Conservation (phyloP, 2,797 vertebrate species). For the Myiothlypis chrysogaster region DNA sequence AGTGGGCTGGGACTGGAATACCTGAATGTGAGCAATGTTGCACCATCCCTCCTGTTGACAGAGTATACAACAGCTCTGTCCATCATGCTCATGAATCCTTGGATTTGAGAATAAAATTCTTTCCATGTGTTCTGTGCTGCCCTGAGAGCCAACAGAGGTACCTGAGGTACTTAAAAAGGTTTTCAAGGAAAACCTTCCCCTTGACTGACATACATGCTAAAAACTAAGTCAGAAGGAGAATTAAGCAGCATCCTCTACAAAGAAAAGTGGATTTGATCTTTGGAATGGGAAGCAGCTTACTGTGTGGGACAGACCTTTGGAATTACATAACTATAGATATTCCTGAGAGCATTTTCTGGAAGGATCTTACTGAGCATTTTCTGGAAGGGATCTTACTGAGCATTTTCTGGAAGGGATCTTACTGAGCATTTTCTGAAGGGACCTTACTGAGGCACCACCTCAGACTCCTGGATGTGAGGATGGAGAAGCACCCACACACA, state of each 20-base stretch:
- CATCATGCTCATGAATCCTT: not conserved
- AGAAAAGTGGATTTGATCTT: not conserved
- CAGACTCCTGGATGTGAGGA: accelerated
- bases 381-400: not conserved
- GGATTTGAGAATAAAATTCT: not conserved
- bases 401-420: too few species aligned
- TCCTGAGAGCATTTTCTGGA: not conserved
- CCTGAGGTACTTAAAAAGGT: not conserved
- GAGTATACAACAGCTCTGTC: not conserved
- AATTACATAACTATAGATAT: accelerated
- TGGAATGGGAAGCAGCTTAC: not conserved
- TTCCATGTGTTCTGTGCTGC: not conserved
- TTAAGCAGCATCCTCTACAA: not conserved
- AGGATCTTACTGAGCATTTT: not conserved
- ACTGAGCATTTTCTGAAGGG: too few species aligned
- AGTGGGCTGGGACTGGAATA: not conserved
- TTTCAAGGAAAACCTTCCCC: not conserved
- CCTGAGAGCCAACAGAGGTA: not conserved
- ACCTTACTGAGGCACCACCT: not conserved
- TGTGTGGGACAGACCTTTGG: not conserved
- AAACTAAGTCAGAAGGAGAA: not conserved
- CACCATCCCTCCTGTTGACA: not conserved
- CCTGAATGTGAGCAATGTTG: not conserved
- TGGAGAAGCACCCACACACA: not conserved
- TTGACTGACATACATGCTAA: accelerated